Percentiles rank a stretch among this genome's conserved stretches.
Conservation (phyloP, 1,140 invertebrate genomes). For the Pogonus chalceus region DNA sequence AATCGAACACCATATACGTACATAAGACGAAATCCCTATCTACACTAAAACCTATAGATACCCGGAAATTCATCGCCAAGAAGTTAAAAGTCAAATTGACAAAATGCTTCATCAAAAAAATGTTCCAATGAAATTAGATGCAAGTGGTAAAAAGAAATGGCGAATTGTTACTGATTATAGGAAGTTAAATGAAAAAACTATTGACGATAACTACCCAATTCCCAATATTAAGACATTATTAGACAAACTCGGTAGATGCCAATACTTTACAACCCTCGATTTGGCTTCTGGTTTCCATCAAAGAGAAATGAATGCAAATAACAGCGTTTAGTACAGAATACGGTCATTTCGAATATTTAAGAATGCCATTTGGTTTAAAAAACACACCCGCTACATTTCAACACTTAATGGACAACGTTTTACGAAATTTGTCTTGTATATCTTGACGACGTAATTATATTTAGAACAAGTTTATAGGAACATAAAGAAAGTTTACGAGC, state of each 20-base stretch:
- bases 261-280: slow-evolving; percentile 30
- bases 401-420: slow-evolving; percentile 9
- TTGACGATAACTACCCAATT: slow-evolving; percentile 38
- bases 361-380: slow-evolving; percentile 16
- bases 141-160: slow-evolving; percentile 8
- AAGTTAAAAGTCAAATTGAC: slow-evolving; percentile 27
- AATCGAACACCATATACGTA: slow-evolving; percentile 22
- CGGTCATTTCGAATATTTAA: slow-evolving; percentile 11
- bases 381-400: slow-evolving; percentile 14
- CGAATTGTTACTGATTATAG: slow-evolving; percentile 23
- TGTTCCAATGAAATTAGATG: slow-evolving; percentile 20
- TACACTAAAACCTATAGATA: slow-evolving; percentile 22
- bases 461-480: slow-evolving; percentile 26
- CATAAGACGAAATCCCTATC: slow-evolving; percentile 19
- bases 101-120: slow-evolving; percentile 29
- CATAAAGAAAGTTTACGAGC: too few species aligned
- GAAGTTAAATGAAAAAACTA: slow-evolving; percentile 28
- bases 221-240: slow-evolving; percentile 39
- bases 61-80: slow-evolving; percentile 25
- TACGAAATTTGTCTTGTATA: slow-evolving; percentile 25
- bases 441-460: slow-evolving; percentile 29
- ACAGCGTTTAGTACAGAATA: slow-evolving; percentile 8
- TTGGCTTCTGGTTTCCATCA: slow-evolving; percentile 39
- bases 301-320: slow-evolving; percentile 21
- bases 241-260: slow-evolving; percentile 30